Conservation (phyloP, 1,140 invertebrate genomes). For the Cydia pomonella region DNA sequence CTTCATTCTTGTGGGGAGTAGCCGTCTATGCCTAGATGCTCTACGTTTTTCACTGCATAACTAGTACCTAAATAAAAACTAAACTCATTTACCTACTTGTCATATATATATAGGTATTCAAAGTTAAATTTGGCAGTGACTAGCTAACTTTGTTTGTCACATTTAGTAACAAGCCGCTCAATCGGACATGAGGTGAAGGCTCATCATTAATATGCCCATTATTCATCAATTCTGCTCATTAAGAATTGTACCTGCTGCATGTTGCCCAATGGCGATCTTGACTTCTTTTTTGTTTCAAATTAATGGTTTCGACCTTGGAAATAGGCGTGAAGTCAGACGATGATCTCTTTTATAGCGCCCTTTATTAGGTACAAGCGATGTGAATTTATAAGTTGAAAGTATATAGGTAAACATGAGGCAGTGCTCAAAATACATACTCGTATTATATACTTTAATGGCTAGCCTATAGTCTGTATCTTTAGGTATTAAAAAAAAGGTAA, state of each 20-base stretch:
- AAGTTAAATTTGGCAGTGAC: constrained; percentile 1
- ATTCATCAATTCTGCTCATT: constrained; percentile 33
- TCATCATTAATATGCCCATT: constrained; percentile 30
- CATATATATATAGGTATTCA: neutral
- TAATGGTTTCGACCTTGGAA: constrained; percentile 7
- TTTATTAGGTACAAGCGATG: neutral
- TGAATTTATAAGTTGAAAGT: no score
- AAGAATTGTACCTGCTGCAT: constrained; percentile 26
- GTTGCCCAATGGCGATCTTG: constrained; percentile 26
- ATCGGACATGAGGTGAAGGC: constrained; percentile 27
- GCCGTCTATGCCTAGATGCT: no score
- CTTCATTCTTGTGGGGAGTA: no score
- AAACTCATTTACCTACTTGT: neutral
- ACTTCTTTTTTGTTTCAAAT: constrained; percentile 24
- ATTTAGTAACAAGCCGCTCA: constrained; percentile 9
- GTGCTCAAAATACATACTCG: no score
- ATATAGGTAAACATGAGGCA: no score
- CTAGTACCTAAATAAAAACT: no score
- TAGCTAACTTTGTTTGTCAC: constrained; percentile 24
- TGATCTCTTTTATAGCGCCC: neutral
- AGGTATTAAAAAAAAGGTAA: no score
- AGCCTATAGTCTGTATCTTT: no score
- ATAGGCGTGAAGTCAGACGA: constrained; percentile 2
- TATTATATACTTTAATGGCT: no score
- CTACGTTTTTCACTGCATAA: no score